Base-by-base conservation (phyloP, 2,888 invertebrate genomes). In the Physocephala rufipes region DNA sequence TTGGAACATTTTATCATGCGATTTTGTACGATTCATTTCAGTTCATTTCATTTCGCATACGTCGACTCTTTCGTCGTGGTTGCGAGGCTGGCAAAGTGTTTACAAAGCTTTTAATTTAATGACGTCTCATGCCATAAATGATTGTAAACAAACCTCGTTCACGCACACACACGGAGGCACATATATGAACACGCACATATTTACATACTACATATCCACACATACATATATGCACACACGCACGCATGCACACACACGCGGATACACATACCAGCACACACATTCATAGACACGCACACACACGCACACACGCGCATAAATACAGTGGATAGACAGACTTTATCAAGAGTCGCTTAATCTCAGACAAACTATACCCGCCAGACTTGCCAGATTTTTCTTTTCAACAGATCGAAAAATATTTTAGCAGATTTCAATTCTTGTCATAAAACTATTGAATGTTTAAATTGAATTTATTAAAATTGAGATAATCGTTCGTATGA, bases 51-150 rank as follows among this genome's bases (percentile, higher is more conserved):
- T 58, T 67, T 16, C 69, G 36, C 30, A 36, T n/a, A n/a, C n/a
- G n/a, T n/a, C 49, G 28, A 28, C n/a, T n/a, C 28, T 68, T 61
- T 61, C 59, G 61, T 19, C 15, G 30, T 19, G 66, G 49, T 66
- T 66, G 36, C 21, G 36, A 21, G 61, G n/a, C n/a, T n/a, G 16
- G 24, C 24, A 45, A 53, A 53, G 74, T 80, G 79, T 81, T 82
- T 82, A 77, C 80, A 76, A 79, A 80, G 82, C 81, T 82, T 80
- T 82, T 80, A 81, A 79, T 80, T 77, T 80, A 82, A 81, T 82
- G 80, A 81, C 79, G 78, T 78, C 81, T 82, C 78, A 79, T 78
- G 78, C 79, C 78, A 75, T 73, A 70, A 70, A 66, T 71, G 51
- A 62, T 62, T 67, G 68, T 62, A 68, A 68, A 47, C 67, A 67